phyloP scores from a whole-genome alignment of 2,113 vertebrate species.

The Rhagologus leucostigma region DNA sequence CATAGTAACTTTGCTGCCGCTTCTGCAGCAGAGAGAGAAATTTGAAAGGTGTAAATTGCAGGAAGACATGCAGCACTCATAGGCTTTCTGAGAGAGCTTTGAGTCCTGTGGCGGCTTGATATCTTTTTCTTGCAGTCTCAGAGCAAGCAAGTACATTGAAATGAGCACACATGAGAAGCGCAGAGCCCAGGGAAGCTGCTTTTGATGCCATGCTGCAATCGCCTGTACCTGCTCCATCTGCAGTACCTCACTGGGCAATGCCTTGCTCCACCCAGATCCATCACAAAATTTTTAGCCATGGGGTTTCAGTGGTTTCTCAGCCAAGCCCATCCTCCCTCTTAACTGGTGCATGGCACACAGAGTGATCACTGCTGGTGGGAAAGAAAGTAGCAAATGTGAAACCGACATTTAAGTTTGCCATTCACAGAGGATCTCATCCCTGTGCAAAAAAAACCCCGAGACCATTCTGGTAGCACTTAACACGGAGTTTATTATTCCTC shows the following conservation, averaged over 20 bases:
- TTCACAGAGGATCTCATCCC: neutral
- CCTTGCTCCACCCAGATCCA: neutral
- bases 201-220: rapidly evolving
- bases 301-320: neutral
- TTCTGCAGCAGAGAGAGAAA: neutral
- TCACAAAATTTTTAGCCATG: neutral
- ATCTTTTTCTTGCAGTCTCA: neutral
- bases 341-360: neutral
- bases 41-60: neutral
- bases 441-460: neutral
- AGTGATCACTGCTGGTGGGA: neutral
- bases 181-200: neutral
- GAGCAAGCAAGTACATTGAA: neutral
- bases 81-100: neutral
- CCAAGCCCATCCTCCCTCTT: neutral
- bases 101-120: neutral
- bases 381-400: neutral
- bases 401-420: neutral
- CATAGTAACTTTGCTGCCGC: neutral
- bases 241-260: neutral
- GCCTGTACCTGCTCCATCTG: neutral
- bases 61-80: rapidly evolving
- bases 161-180: neutral
- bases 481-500: neutral
- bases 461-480: neutral